Conservation (phyloP, 2,888 invertebrate species). For the Epistrophella euchroma region DNA sequence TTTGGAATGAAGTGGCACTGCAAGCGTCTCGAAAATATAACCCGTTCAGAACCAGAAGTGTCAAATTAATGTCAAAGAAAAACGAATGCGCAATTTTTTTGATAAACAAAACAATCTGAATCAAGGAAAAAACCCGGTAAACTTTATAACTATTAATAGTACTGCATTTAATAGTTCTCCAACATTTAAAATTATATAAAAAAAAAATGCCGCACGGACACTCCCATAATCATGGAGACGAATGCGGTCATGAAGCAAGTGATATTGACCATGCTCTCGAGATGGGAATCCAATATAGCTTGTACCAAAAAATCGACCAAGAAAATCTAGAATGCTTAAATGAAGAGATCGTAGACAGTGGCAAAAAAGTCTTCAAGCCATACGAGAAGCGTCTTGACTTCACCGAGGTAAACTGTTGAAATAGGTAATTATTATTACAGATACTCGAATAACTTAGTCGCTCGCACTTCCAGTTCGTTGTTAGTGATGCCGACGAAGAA, state of each 20-base stretch:
- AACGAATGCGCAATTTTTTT: neutral
- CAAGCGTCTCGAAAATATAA: neutral
- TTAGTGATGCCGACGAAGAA: conserved; percentile 98
- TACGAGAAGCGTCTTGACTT: conserved; percentile 94
- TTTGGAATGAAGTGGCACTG: neutral
- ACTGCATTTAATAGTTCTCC: neutral
- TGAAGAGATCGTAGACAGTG: conserved; percentile 93
- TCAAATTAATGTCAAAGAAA: conserved; percentile 1
- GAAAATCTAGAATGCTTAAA: conserved; percentile 95
- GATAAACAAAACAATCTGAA: neutral
- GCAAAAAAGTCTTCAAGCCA: conserved; percentile 94
- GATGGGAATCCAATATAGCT: conserved; percentile 85
- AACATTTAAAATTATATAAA: conserved; percentile 12
- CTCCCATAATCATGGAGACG: conserved; percentile 81
- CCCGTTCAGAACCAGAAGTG: neutral
- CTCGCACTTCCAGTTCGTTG: conserved; percentile 89
- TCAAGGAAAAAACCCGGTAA: neutral
- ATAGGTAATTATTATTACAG: too few relatives aligned
- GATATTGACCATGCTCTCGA: conserved; percentile 82
- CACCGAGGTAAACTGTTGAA: conserved; percentile 86
- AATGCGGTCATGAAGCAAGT: conserved; percentile 82
- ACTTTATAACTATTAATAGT: neutral
- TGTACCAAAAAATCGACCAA: conserved; percentile 95
- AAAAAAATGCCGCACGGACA: conserved; percentile 83
- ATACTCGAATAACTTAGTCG: neutral